A percentile compares a stretch with the other conserved stretches of the same genome.
Conservation (phyloP, 2,888 invertebrate genomes). For the Sinodicranocentrus sp. region DNA sequence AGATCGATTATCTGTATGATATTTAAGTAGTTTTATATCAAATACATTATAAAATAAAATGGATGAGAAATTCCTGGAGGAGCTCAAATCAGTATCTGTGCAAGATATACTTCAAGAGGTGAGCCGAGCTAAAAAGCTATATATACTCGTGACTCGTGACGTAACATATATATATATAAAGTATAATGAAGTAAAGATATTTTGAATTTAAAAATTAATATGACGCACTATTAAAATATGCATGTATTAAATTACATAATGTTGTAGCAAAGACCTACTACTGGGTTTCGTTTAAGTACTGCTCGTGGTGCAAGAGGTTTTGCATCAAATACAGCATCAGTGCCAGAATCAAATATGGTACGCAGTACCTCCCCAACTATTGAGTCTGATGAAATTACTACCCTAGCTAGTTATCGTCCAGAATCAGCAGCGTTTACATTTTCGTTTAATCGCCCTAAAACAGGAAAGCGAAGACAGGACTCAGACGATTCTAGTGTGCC, state of each 20-base stretch:
- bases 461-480: constrained; percentile 50
- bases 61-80: constrained; percentile 71
- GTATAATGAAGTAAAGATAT: not conserved
- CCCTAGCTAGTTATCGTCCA: constrained; percentile 64
- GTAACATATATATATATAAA: too few species aligned
- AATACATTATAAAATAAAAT: too few species aligned
- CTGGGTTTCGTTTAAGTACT: constrained; percentile 56
- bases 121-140: too few species aligned
- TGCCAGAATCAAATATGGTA: constrained; percentile 11
- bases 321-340: not conserved
- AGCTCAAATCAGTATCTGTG: constrained; percentile 65
- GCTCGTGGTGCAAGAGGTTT: constrained; percentile 43
- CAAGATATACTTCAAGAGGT: constrained; percentile 71
- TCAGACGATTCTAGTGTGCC: constrained; percentile 28
- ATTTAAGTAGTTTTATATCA: too few species aligned
- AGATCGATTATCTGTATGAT: too few species aligned
- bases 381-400: constrained; percentile 59
- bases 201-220: not conserved
- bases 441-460: constrained; percentile 66
- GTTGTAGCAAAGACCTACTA: constrained; percentile 62
- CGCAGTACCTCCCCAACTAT: constrained; percentile 22
- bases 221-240: not conserved
- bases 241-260: constrained; percentile 3
- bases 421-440: constrained; percentile 70
- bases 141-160: too few species aligned